A percentile compares a stretch with the other conserved stretches of the same genome.
Evolutionary conservation across 1,140 invertebrate genomes (phyloP).

Genomic region (Chrysopa pallens): DNA sequence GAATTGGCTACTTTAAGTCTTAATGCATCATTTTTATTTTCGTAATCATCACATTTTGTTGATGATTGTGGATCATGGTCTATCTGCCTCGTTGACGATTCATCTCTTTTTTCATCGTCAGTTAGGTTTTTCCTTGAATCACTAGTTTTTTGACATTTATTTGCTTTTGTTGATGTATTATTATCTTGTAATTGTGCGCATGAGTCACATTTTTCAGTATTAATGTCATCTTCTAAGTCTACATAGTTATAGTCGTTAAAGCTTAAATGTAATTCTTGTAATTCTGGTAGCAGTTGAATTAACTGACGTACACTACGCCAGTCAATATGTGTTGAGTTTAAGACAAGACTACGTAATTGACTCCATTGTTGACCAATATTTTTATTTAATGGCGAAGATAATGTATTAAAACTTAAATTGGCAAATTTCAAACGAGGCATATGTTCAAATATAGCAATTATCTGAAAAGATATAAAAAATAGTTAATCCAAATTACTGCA

Average conservation of each 20-base stretch:
- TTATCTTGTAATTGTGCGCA: too few species aligned
- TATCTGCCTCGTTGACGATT: constrained; percentile 10
- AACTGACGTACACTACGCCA: constrained; percentile 68
- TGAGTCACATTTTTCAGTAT: constrained; percentile 7
- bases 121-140: not conserved
- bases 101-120: constrained; percentile 4
- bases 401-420: constrained; percentile 76
- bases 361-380: constrained; percentile 31
- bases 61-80: not conserved
- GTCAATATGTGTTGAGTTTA: constrained; percentile 70
- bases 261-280: constrained; percentile 81
- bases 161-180: constrained; percentile 5
- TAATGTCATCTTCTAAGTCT: constrained; percentile 19
- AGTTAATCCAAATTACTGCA: too few species aligned
- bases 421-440: constrained; percentile 78
- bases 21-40: constrained; percentile 5
- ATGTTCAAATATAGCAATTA: constrained; percentile 66
- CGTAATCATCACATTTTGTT: constrained; percentile 11
- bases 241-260: constrained; percentile 69
- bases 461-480: constrained; percentile 26
- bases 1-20: too few species aligned
- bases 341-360: constrained; percentile 53
- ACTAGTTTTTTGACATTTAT: constrained; percentile 2
- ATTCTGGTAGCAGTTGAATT: constrained; percentile 49
- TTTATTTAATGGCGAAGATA: constrained; percentile 42